phyloP scores from a whole-genome alignment of 2,113 vertebrate species.

The Sceloporus tristichus region DNA sequence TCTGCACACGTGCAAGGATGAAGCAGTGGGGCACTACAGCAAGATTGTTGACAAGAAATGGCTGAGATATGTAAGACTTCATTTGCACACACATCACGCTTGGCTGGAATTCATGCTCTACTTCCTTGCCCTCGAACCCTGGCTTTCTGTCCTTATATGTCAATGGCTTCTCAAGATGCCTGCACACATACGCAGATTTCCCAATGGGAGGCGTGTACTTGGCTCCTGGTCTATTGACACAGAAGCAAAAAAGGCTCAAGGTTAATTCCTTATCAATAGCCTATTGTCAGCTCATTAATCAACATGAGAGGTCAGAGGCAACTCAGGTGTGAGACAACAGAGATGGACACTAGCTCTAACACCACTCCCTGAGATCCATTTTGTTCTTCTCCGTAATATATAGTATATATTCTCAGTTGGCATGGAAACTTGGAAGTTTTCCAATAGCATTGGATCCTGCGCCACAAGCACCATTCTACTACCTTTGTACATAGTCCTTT shows the following conservation, averaged over 20 bases:
- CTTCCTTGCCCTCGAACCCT: neutral
- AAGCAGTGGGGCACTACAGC: neutral
- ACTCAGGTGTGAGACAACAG: conserved; percentile 56
- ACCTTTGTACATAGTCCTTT: neutral
- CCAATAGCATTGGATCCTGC: neutral
- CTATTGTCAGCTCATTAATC: conserved; percentile 85
- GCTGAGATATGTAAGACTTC: neutral
- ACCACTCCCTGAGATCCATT: neutral
- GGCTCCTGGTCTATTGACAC: conserved; percentile 77
- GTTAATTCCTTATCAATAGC: conserved; percentile 87
- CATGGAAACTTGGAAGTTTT: neutral
- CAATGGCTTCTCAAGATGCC: conserved; percentile 22
- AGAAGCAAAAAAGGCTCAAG: conserved; percentile 80
- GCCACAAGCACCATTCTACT: neutral
- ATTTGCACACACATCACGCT: conserved; percentile 11
- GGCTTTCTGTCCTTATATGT: neutral
- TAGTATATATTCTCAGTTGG: neutral
- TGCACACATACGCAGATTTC: conserved; percentile 68
- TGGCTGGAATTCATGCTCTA: neutral
- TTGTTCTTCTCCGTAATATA: neutral
- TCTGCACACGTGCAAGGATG: neutral
- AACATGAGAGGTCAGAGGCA: conserved; percentile 68
- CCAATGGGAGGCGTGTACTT: conserved; percentile 70
- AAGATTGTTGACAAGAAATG: neutral
- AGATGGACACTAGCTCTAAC: conserved; percentile 2